Percentiles rank a stretch among this genome's conserved stretches.
Evolutionary conservation across 2,113 vertebrate genomes (phyloP).

Genomic region (Elephantulus edwardii): DNA sequence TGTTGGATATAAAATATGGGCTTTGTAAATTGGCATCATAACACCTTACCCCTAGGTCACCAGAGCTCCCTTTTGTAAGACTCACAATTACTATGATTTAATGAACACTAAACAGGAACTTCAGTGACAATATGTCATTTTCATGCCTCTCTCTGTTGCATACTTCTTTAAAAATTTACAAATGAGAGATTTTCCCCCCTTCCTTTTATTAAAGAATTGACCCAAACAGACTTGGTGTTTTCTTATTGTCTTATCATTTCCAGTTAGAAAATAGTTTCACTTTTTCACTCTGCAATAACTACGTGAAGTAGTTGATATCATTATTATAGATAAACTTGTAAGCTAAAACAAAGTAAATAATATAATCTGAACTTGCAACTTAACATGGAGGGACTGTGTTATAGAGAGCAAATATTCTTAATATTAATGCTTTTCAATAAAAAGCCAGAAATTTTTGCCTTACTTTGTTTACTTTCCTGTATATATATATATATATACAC

Average conservation of each 20-base stretch:
- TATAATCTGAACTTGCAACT: neutral
- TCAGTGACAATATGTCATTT: neutral
- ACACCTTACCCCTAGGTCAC: no score
- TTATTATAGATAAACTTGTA: neutral
- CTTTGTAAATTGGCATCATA: no score
- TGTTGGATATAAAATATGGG: no score
- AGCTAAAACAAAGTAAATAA: neutral
- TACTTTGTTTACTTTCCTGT: neutral
- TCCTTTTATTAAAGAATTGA: neutral
- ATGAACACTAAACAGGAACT: neutral
- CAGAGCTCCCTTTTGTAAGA: no score
- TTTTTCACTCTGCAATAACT: neutral
- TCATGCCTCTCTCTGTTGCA: neutral
- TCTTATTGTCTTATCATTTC: neutral
- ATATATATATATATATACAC: no score
- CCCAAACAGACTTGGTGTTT: neutral
- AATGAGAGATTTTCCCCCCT: neutral
- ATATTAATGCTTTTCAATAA: neutral
- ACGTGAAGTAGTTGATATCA: neutral
- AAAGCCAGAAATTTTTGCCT: neutral
- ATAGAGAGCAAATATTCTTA: neutral
- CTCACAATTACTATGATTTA: neutral
- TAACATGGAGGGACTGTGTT: neutral
- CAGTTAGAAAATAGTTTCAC: neutral
- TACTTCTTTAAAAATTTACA: neutral